Evolutionary conservation across 2,888 invertebrate genomes (phyloP).

Genomic region (Athalia cordata): DNA sequence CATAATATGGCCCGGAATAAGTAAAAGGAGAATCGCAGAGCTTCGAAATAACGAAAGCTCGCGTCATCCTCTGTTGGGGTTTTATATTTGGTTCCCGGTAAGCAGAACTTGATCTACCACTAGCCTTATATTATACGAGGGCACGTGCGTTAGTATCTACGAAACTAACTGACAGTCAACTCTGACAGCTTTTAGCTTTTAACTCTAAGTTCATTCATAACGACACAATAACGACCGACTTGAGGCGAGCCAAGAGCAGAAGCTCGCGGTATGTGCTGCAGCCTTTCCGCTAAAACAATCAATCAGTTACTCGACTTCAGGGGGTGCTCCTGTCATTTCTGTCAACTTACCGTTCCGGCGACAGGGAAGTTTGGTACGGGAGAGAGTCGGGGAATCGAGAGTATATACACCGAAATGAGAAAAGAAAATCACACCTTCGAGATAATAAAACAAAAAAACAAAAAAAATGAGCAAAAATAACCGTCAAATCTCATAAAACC

Average conservation of each 20-base stretch:
- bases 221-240: conserved; percentile 35
- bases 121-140: background rate
- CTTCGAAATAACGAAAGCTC: conserved; percentile 6
- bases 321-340: conserved; percentile 17
- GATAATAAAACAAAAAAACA: background rate
- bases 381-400: background rate
- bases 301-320: conserved; percentile 30
- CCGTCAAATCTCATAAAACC: background rate
- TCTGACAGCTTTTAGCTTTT: conserved; percentile 40
- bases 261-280: background rate
- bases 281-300: conserved; percentile 26
- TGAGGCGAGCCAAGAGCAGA: conserved; percentile 15
- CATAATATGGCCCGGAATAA: too few relatives aligned
- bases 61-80: background rate
- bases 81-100: background rate
- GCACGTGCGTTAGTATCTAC: background rate
- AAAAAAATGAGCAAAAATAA: background rate
- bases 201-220: conserved; percentile 41
- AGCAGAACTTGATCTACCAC: background rate
- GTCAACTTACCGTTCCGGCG: conserved; percentile 16
- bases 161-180: conserved; percentile 34
- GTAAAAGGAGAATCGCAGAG: conserved; percentile 18
- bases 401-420: background rate
- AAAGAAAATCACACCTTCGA: conserved; percentile 4
- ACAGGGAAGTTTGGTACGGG: background rate